Evolutionary conservation across 2,113 vertebrate genomes (phyloP).

Genomic region (Chloebia gouldiae): DNA sequence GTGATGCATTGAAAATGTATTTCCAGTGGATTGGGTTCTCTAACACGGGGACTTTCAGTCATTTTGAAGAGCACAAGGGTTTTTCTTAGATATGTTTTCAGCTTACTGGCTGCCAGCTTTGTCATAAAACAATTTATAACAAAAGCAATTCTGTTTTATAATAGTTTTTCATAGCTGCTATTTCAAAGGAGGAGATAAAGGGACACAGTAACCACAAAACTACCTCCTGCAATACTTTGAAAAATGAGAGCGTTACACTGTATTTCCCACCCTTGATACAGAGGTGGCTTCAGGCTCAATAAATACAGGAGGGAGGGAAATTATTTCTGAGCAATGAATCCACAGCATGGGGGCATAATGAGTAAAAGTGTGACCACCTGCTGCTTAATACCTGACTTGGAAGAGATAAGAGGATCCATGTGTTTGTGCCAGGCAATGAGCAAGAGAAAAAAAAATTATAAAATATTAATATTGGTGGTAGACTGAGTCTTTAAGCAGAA

Average conservation of each 20-base stretch:
- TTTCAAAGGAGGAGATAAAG: slow-evolving; percentile 32
- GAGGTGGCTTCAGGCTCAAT: slow-evolving; percentile 13
- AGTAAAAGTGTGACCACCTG: slow-evolving; percentile 1
- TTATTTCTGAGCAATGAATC: slow-evolving; percentile 35
- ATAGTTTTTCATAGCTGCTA: slow-evolving; percentile 5
- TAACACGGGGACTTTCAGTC: not conserved
- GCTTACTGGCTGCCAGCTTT: not conserved
- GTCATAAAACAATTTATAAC: slow-evolving; percentile 34
- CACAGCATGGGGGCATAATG: slow-evolving; percentile 23
- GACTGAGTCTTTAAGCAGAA: not conserved
- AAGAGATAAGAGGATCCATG: not conserved
- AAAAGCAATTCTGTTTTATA: slow-evolving; percentile 30
- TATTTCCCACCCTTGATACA: not conserved
- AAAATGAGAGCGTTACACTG: slow-evolving; percentile 33
- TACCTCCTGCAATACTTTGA: not conserved
- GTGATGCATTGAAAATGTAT: not conserved
- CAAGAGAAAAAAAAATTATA: not conserved
- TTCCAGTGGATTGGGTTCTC: not conserved
- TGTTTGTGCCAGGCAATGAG: not conserved
- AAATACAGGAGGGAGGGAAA: slow-evolving; percentile 22
- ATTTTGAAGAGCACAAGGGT: not conserved
- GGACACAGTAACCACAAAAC: slow-evolving; percentile 28
- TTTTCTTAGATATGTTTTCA: slow-evolving; percentile 14
- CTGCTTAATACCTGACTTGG: slow-evolving; percentile 3
- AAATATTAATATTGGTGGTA: not conserved